A percentile compares a stretch with the other conserved stretches of the same genome.
These are phyloP conservation scores for Galerucella calmariensis DNA, from an alignment of 2,888 invertebrate genomes.

Conservation along the genomic window DNA sequence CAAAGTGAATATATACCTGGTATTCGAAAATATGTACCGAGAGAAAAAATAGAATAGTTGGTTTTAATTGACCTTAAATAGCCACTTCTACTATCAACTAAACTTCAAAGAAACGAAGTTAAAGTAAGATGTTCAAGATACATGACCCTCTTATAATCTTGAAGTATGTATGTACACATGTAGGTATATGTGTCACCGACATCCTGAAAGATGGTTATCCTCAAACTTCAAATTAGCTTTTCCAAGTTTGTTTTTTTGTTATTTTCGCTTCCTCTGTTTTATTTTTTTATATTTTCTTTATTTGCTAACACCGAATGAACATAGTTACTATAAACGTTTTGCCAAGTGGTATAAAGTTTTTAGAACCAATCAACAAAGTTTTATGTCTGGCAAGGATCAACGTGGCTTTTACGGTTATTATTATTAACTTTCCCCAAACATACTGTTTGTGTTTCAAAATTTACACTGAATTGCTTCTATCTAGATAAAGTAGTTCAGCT, in stretches of 20 bases:
- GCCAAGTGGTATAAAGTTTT: neutral
- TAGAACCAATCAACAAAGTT: constrained; percentile 3
- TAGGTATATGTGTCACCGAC: constrained; percentile 26
- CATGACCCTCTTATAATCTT: constrained; percentile 10
- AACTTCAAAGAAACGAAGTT: neutral
- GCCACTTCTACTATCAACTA: neutral
- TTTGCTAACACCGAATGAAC: neutral
- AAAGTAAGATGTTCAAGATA: constrained; percentile 7
- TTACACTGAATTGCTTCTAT: too few relatives aligned
- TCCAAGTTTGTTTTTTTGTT: neutral
- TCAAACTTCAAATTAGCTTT: constrained; percentile 7
- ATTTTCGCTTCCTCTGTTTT: neutral
- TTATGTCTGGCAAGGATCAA: neutral
- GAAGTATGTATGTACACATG: constrained; percentile 17
- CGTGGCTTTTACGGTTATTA: neutral
- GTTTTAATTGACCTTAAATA: neutral
- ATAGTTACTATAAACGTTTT: neutral
- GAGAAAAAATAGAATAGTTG: too few relatives aligned
- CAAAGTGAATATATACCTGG: too few relatives aligned
- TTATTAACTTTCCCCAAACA: neutral
- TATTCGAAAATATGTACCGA: too few relatives aligned
- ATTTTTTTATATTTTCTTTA: constrained; percentile 7
- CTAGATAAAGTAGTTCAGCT: too few relatives aligned
- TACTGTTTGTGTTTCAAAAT: too few relatives aligned
- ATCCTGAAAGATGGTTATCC: constrained; percentile 8